phyloP scores from a whole-genome alignment of 2,888 invertebrate genomes.

The Drosophila sordidula region DNA sequence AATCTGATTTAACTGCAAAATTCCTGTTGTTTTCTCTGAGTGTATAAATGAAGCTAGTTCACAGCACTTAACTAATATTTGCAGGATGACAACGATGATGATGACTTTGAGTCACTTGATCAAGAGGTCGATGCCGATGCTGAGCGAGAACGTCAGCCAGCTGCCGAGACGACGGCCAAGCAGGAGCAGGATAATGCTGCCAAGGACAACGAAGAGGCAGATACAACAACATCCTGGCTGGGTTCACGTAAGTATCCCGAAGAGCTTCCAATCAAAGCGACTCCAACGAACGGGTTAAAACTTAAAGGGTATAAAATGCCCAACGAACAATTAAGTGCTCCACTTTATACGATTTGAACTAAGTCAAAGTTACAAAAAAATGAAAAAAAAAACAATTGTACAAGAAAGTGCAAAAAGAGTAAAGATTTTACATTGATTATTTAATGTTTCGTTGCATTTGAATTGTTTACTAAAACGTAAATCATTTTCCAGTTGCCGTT shows the following conservation, averaged over 20 bases:
- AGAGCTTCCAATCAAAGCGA: background rate
- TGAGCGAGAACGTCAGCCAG: conserved; percentile 79
- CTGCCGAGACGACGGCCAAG: conserved; percentile 34
- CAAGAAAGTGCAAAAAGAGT: conserved; percentile 83
- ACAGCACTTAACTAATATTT: background rate
- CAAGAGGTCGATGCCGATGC: conserved; percentile 84
- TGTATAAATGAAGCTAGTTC: no score
- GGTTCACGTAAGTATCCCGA: conserved; percentile 81
- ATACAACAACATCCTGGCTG: conserved; percentile 75
- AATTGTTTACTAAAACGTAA: conserved; percentile 58
- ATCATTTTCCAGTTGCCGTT: conserved; percentile 92
- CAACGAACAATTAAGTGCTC: conserved; percentile 38
- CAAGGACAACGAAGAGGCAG: conserved; percentile 56
- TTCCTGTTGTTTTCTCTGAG: no score
- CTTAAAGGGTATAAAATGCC: conserved; percentile 9
- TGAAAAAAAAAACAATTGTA: conserved; percentile 53
- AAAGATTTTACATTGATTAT: conserved; percentile 8
- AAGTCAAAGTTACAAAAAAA: conserved; percentile 3
- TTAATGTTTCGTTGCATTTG: conserved; percentile 39
- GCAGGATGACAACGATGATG: conserved; percentile 83
- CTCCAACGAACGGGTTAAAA: conserved; percentile 48
- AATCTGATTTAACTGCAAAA: no score
- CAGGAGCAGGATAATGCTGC: conserved; percentile 15
- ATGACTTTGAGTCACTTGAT: conserved; percentile 83
- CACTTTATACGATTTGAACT: conserved; percentile 35